Base-by-base conservation (phyloP, 1,140 invertebrate species). In the Procambarus clarkii region DNA sequence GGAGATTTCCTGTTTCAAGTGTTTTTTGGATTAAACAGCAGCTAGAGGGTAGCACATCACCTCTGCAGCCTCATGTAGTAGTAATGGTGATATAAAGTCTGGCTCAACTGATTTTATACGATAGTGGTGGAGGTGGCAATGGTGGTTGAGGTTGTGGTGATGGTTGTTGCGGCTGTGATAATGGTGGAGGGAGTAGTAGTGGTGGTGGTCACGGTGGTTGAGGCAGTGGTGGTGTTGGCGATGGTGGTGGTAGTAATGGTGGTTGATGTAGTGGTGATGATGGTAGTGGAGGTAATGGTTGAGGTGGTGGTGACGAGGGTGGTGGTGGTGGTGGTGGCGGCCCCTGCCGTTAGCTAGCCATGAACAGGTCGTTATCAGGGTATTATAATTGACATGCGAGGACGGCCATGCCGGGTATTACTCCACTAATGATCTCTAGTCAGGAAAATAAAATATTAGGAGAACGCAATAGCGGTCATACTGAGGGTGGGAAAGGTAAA, bases 301-400 rank as follows among this genome's bases (percentile, higher is more conserved):
- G 77, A 21, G 81, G 44, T 45, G 50, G 60, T 18, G 46, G 18
- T 11, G 44, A 9, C 15, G 15, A 15, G 46, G 45, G 77, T 50
- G 45, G 60, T 64, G 9, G 82, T 45, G 11, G 21, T 69, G n/a
- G 24, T 60, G 3, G 83, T 60, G n/a, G 69, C 74, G 60, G 34
- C 46, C 69, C 60, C n/a, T 74, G 69, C 13, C n/a, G 54, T 21
- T n/a, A 54, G 69, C n/a, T 15, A 13, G 44, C 64, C 83, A 69
- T 85, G 64, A 71, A 85, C 83, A 85, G 60, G 18, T 85, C 64
- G 58, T 85, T 85, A 85, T 85, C 34, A 85, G 34, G 45, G 82
- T 85, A 85, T 74, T 85, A 71, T 85, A 85, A 74, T 74, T 50
- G 83, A 74, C 83, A 85, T 74, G 83, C 83, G 24, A 85, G 83